These are phyloP conservation scores for Idaea dimidiata DNA, from an alignment of 2,888 invertebrate genomes.

Conservation along the genomic window DNA sequence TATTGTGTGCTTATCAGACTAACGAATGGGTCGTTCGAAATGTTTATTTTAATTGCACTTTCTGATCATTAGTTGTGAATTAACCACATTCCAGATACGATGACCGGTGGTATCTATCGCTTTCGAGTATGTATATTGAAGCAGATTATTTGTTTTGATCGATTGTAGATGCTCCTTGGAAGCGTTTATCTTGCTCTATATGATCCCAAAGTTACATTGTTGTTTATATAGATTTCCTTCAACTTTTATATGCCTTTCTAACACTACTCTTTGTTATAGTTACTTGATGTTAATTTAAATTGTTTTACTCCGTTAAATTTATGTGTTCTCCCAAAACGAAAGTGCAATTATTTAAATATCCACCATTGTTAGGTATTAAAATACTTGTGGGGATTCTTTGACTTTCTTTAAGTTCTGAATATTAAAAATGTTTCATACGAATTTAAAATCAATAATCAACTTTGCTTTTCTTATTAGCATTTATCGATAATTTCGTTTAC, in stretches of 20 bases:
- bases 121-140: neutral
- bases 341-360: constrained; percentile 60
- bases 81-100: constrained; percentile 39
- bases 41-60: constrained; percentile 62
- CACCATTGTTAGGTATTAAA: constrained; percentile 13
- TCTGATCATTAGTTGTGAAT: constrained; percentile 44
- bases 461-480: neutral
- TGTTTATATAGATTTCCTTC: neutral
- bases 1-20: constrained; percentile 51
- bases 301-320: neutral
- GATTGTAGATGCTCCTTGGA: neutral
- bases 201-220: neutral
- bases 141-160: neutral
- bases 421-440: constrained; percentile 6
- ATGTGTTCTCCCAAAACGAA: constrained; percentile 39
- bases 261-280: neutral
- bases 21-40: constrained; percentile 35
- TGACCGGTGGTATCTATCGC: constrained; percentile 5
- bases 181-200: neutral
- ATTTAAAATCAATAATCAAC: constrained; percentile 5
- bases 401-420: constrained; percentile 1
- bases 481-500: constrained; percentile 1
- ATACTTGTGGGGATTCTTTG: constrained; percentile 25
- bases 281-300: constrained; percentile 2
- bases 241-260: neutral